A percentile compares a stretch with the other conserved stretches of the same genome.
These are phyloP conservation scores for Epiperipatus broadwayi DNA, from an alignment of 2,888 invertebrate genomes.

Conservation along the genomic window DNA sequence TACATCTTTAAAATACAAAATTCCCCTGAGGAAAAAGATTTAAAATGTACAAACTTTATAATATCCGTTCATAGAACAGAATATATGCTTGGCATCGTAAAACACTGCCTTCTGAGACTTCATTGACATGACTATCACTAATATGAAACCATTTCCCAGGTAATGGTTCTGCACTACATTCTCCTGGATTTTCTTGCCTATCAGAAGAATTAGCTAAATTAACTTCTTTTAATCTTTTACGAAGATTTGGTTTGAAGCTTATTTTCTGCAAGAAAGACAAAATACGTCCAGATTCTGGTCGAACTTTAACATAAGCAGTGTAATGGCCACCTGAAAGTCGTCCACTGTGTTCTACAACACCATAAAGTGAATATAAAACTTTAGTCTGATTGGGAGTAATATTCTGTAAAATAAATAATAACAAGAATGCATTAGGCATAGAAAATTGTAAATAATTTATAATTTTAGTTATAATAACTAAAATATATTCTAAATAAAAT, in stretches of 20 bases:
- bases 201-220: too few relatives aligned
- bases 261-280: too few relatives aligned
- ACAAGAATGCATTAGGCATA: not conserved
- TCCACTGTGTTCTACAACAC: conserved; percentile 85
- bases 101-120: conserved; percentile 55
- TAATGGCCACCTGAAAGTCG: conserved; percentile 75
- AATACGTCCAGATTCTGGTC: conserved; percentile 19
- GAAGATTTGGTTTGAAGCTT: too few relatives aligned
- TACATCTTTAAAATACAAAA: too few relatives aligned
- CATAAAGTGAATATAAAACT: conserved; percentile 71
- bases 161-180: conserved; percentile 27
- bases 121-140: conserved; percentile 68
- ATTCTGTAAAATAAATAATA: not conserved
- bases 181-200: too few relatives aligned
- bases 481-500: too few relatives aligned
- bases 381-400: conserved; percentile 35
- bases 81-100: conserved; percentile 76
- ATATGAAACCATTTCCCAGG: conserved; percentile 77
- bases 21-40: too few relatives aligned
- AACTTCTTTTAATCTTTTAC: conserved; percentile 12
- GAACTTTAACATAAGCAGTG: conserved; percentile 78
- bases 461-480: too few relatives aligned
- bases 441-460: too few relatives aligned
- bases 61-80: conserved; percentile 88
- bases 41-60: too few relatives aligned